Evolutionary conservation across 2,888 invertebrate genomes (phyloP), one percentile per base, ranked within the genome.

Genomic region (Odontomyia ornata): DNA sequence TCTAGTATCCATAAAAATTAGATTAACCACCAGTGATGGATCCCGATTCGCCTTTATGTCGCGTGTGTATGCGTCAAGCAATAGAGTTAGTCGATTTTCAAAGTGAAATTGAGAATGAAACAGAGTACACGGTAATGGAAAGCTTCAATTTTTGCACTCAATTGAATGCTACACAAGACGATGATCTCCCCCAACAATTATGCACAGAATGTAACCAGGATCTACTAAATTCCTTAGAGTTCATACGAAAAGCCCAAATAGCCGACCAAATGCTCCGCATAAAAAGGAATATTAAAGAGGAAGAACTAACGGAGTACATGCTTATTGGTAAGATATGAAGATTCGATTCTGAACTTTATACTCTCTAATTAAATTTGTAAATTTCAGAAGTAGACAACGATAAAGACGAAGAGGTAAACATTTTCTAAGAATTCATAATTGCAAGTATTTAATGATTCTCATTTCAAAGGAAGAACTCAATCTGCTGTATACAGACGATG

Each of bases 241-340:
- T 76, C 21, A 28, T 76, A 4, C 57, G 36, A 36, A 69, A 69
- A 27, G 76, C 76, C n/a, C 67, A 43, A 23, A 60, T 69, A 25
- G 36, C 76, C 3, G 76, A 76, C 25, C 23, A 4, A 2, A 13
- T 27, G 0, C 21, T 76, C 1, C 57, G 62, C 5, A 30, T 5
- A 36, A 36, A 9, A 46, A n/a, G 27, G 27, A 46, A 43, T 43
- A 15, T 15, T 13, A 7, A 62, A 4, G 28, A 27, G 13, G 52
- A 52, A 13, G 52, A 52, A 9, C 36, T 36, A 9, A 52, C 52
- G 7, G 18, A 52, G 13, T 52, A 52, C 18, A n/a, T 52, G 52
- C 3, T 52, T 52, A 52, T 52, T n/a, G 52, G 18, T 18, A 52
- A 52, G 15, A 13, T 7, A 43, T 43, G 43, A 43, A 7, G 7